Percentiles rank a stretch among this genome's conserved stretches.
These are phyloP conservation scores for Myiagra hebetior DNA, from an alignment of 2,113 vertebrate species.

Conservation along the genomic window DNA sequence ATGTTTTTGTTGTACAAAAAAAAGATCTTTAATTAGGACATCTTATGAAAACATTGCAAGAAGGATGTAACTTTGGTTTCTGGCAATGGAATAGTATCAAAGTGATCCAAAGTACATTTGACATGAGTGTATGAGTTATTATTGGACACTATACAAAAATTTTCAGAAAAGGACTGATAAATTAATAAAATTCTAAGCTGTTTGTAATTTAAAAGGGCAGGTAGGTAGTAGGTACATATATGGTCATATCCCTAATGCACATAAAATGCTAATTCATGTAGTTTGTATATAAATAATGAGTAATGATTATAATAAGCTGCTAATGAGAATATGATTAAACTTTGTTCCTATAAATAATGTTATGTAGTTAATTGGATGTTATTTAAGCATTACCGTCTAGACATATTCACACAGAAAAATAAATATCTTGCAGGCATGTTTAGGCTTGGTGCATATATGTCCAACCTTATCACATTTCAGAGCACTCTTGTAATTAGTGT, in stretches of 20 bases:
- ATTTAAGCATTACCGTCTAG: conserved; percentile 38
- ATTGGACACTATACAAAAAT: neutral
- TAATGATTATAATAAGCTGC: conserved; percentile 8
- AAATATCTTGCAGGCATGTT: neutral
- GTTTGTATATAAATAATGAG: neutral
- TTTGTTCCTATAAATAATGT: conserved; percentile 30
- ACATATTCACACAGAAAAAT: neutral
- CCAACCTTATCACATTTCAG: neutral
- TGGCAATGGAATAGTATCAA: neutral
- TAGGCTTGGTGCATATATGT: neutral
- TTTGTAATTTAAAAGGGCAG: neutral
- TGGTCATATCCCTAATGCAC: neutral
- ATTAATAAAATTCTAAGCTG: neutral
- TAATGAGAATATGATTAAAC: conserved; percentile 57
- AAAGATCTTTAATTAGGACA: neutral
- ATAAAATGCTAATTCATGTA: neutral
- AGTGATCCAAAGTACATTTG: neutral
- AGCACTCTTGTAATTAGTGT: neutral
- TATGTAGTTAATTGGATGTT: conserved; percentile 32
- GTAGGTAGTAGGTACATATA: neutral
- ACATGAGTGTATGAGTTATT: neutral
- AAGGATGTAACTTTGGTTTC: neutral
- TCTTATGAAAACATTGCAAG: neutral
- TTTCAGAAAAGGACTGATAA: neutral
- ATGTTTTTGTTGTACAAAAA: neutral